A percentile compares a stretch with the other conserved stretches of the same genome.
Conservation (phyloP, 2,797 vertebrate genomes). For the Enteromius radiatus region DNA sequence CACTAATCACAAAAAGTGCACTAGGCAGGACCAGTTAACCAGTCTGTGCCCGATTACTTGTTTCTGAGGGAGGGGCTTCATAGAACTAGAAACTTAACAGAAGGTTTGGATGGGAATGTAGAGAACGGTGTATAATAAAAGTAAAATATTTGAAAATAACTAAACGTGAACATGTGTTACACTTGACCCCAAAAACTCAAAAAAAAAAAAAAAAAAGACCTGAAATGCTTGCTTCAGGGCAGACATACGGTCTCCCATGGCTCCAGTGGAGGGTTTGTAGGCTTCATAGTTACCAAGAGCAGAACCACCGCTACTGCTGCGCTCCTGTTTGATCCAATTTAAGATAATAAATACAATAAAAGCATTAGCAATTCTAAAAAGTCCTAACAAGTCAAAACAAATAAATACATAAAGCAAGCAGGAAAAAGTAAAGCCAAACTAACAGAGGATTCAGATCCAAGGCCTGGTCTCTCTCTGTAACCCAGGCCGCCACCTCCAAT, state of each 20-base stretch:
- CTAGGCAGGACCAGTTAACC: not conserved
- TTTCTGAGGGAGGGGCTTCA: too few species aligned
- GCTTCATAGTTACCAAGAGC: conserved; percentile 89
- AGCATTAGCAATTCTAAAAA: not conserved
- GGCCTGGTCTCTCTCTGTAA: conserved; percentile 92
- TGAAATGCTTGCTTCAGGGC: conserved; percentile 98
- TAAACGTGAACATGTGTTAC: not conserved
- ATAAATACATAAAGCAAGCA: not conserved
- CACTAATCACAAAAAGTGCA: too few species aligned
- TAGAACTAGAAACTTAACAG: too few species aligned
- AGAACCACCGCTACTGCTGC: conserved; percentile 78
- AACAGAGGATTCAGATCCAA: conserved; percentile 91
- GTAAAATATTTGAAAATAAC: too few species aligned
- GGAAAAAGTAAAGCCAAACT: conserved; percentile 67
- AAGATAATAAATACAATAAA: conserved; percentile 12
- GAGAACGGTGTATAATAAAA: too few species aligned
- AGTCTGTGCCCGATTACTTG: too few species aligned
- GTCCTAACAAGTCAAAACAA: too few species aligned
- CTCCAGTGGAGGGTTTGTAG: conserved; percentile 90
- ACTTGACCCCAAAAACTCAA: not conserved
- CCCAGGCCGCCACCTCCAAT: conserved; percentile 96
- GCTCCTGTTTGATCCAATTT: conserved; percentile 78
- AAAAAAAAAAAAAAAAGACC: conserved; percentile 62
- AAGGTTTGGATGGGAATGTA: too few species aligned
- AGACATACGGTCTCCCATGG: conserved; percentile 96